Conservation (phyloP, 1,140 invertebrate genomes). For the Achatina immaculata region DNA sequence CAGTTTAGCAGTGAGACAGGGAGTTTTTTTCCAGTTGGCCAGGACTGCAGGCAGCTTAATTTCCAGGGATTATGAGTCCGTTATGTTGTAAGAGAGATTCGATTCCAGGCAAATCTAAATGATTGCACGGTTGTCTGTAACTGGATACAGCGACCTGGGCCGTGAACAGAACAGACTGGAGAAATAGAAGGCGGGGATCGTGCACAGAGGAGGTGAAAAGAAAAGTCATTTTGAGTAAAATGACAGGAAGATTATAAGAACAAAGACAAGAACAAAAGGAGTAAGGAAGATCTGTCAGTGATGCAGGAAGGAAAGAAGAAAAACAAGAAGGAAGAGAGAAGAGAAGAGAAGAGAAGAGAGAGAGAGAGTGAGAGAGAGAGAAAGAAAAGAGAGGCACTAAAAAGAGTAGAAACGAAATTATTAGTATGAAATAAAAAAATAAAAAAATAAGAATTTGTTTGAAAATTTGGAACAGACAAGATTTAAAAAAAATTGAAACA, state of each 20-base stretch:
- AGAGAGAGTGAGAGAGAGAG: too few relatives aligned
- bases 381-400: too few relatives aligned
- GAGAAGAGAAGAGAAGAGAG: too few relatives aligned
- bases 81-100: slow-evolving; percentile 17
- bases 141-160: neutral
- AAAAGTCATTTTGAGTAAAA: neutral
- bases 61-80: slow-evolving; percentile 15
- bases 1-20: neutral
- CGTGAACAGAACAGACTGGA: neutral
- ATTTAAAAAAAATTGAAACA: too few relatives aligned
- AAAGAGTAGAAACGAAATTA: too few relatives aligned
- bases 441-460: too few relatives aligned
- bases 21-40: neutral
- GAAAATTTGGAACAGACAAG: too few relatives aligned
- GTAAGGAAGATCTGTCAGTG: too few relatives aligned
- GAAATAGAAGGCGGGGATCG: neutral
- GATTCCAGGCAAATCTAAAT: slow-evolving; percentile 16
- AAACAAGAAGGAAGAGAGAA: too few relatives aligned
- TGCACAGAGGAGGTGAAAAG: neutral
- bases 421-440: too few relatives aligned
- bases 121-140: neutral
- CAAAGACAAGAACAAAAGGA: too few relatives aligned
- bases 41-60: neutral
- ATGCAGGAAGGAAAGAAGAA: too few relatives aligned
- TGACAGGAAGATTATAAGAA: neutral